Evolutionary conservation across 2,113 vertebrate genomes (phyloP).

Genomic region (Shinisaurus crocodilurus): DNA sequence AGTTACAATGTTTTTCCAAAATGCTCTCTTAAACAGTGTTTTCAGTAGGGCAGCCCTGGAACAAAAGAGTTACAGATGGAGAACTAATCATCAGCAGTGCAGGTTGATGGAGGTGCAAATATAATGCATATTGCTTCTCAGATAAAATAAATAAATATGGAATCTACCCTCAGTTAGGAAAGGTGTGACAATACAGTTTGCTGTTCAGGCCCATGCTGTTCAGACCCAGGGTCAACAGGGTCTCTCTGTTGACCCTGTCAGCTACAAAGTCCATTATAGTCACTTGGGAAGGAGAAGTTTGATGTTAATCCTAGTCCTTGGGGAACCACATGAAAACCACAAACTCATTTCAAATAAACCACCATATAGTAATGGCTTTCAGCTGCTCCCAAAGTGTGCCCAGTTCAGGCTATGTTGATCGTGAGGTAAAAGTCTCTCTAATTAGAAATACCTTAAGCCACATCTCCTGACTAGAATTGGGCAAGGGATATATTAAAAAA

Average conservation of each 20-base stretch:
- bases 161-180: background rate
- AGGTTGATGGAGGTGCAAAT: background rate
- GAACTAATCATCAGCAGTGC: background rate
- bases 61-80: background rate
- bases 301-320: background rate
- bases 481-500: background rate
- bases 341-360: conserved; percentile 7
- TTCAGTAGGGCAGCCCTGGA: background rate
- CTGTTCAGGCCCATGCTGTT: background rate
- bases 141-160: conserved; percentile 11
- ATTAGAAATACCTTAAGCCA: background rate
- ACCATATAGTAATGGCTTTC: background rate
- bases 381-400: background rate
- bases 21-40: background rate
- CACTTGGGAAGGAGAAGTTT: background rate
- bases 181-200: background rate
- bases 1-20: background rate
- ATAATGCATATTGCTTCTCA: background rate
- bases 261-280: background rate
- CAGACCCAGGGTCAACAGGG: no score
- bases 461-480: background rate
- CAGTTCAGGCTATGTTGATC: background rate
- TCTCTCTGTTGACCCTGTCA: background rate
- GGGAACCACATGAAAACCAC: background rate
- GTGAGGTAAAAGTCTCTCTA: background rate